Evolutionary conservation across 2,888 invertebrate species (phyloP).

Genomic region (Gonocerus acuteangulatus): DNA sequence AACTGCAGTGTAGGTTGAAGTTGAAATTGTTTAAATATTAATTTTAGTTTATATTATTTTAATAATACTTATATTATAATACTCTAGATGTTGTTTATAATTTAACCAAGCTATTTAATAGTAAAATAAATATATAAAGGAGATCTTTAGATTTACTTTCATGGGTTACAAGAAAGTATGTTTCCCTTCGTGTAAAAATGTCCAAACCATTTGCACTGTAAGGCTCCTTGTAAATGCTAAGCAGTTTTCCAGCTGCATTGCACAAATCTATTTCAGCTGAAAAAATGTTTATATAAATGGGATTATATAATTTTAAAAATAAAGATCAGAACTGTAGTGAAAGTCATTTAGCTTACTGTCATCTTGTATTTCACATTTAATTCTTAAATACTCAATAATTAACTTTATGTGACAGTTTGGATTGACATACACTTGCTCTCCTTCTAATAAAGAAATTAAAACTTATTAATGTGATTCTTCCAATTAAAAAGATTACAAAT

Average conservation of each 20-base stretch:
- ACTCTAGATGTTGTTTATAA: no score
- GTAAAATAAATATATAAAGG: no score
- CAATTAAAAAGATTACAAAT: no score
- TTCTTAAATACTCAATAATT: constrained; percentile 18
- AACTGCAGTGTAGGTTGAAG: no score
- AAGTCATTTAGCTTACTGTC: constrained; percentile 10
- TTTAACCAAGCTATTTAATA: no score
- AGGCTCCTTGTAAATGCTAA: background rate
- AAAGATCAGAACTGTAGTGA: no score
- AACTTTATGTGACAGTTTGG: constrained; percentile 23
- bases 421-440: constrained; percentile 5
- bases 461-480: no score
- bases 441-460: constrained; percentile 10
- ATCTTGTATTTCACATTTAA: constrained; percentile 3
- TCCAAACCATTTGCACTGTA: constrained; percentile 2
- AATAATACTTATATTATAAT: no score
- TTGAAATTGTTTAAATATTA: no score
- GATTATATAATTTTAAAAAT: no score
- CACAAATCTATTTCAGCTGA: constrained; percentile 18
- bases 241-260: background rate
- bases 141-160: no score
- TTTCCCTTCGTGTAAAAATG: background rate
- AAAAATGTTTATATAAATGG: background rate
- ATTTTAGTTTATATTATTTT: no score
- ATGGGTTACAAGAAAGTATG: background rate